Evolutionary conservation across 2,888 invertebrate species (phyloP).

Genomic region (Drosophila sordidula): DNA sequence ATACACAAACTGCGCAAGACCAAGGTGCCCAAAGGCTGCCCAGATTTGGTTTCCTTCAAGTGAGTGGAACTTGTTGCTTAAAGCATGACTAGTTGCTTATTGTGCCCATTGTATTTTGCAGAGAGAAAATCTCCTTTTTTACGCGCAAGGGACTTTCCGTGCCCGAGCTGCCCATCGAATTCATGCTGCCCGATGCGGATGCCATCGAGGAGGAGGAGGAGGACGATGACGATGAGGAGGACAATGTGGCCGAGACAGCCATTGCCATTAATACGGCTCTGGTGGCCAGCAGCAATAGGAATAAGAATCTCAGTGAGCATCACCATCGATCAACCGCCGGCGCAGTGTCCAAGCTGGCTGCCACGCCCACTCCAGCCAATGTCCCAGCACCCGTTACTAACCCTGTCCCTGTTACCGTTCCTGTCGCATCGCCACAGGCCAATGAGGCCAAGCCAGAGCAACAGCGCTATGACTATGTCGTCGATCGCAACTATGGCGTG

Average conservation of each 20-base stretch:
- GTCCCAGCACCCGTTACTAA: constrained; percentile 20
- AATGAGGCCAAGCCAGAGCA: constrained; percentile 49
- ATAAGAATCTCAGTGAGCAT: constrained; percentile 84
- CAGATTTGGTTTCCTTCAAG: constrained; percentile 97
- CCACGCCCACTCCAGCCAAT: constrained; percentile 43
- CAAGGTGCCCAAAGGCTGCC: constrained; percentile 94
- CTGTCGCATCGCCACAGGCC: constrained; percentile 17
- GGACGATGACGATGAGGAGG: constrained; percentile 73
- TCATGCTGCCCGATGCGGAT: constrained; percentile 85
- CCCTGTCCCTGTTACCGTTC: constrained; percentile 18
- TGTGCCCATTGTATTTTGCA: constrained; percentile 84
- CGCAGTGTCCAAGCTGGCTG: constrained; percentile 40
- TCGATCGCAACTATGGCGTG: constrained; percentile 93
- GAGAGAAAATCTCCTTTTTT: constrained; percentile 99
- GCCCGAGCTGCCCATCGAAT: constrained; percentile 90
- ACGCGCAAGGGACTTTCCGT: constrained; percentile 92
- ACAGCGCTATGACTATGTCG: constrained; percentile 91
- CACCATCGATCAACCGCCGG: constrained; percentile 61
- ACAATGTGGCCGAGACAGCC: constrained; percentile 80
- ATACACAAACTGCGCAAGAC: constrained; percentile 95
- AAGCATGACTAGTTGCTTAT: neutral
- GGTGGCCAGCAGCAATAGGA: constrained; percentile 84
- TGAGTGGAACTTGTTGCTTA: constrained; percentile 85
- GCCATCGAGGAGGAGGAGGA: constrained; percentile 83
- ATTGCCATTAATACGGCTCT: constrained; percentile 84